Percentiles rank a stretch among this genome's conserved stretches.
phyloP scores from a whole-genome alignment of 2,888 invertebrate genomes.

The Entomobrya multifasciata region DNA sequence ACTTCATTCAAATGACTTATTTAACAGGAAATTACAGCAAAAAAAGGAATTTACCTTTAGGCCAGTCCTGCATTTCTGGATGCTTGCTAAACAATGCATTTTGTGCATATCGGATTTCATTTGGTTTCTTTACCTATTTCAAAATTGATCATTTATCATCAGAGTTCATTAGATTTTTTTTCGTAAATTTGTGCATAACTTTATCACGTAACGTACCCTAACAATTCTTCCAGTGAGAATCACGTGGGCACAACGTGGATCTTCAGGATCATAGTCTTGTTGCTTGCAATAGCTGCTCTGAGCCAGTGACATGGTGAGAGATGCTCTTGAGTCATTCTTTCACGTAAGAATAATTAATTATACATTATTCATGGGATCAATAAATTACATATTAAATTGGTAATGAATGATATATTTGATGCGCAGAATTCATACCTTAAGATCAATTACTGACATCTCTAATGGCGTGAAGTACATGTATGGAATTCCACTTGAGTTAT shows the following conservation, averaged over 20 bases:
- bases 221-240: constrained; percentile 87
- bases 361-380: no score
- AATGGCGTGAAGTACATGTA: constrained; percentile 88
- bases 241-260: constrained; percentile 88
- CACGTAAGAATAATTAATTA: constrained; percentile 78
- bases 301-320: constrained; percentile 87
- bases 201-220: constrained; percentile 84
- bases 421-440: constrained; percentile 85
- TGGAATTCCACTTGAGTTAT: constrained; percentile 87
- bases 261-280: constrained; percentile 87
- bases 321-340: constrained; percentile 83
- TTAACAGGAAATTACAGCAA: no score
- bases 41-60: constrained; percentile 84
- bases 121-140: constrained; percentile 76
- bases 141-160: background rate
- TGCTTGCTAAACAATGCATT: constrained; percentile 87
- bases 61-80: constrained; percentile 87
- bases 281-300: constrained; percentile 86
- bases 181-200: background rate
- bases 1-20: background rate
- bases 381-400: no score
- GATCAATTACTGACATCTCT: constrained; percentile 87
- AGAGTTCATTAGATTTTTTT: no score
- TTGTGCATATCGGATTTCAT: constrained; percentile 85
- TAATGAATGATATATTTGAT: no score